A percentile compares a stretch with the other conserved stretches of the same genome.
phyloP scores from a whole-genome alignment of 2,888 invertebrate species.

The Mylabris sibirica region DNA sequence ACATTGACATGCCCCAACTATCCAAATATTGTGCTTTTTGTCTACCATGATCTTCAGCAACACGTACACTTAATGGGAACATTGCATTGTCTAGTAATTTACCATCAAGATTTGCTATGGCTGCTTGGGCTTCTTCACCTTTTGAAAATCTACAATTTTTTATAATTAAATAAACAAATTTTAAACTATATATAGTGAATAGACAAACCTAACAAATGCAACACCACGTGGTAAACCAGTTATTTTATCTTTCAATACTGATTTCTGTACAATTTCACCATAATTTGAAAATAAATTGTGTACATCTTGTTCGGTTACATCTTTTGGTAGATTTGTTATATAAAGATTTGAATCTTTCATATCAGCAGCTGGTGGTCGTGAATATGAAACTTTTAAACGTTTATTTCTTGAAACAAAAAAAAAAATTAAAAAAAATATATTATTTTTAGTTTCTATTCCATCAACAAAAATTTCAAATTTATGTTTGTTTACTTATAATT shows the following conservation, averaged over 20 bases:
- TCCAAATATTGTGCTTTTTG: constrained; percentile 73
- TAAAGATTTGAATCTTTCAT: constrained; percentile 95
- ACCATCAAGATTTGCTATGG: constrained; percentile 85
- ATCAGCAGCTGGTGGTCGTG: constrained; percentile 88
- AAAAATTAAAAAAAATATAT: neutral
- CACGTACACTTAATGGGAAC: constrained; percentile 79
- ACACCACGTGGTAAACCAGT: constrained; percentile 89
- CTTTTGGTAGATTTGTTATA: constrained; percentile 89
- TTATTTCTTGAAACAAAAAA: constrained; percentile 73
- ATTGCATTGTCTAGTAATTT: constrained; percentile 84
- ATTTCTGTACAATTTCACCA: constrained; percentile 91
- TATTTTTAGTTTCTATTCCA: neutral
- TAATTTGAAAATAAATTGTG: constrained; percentile 86
- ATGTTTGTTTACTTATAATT: constrained; percentile 50
- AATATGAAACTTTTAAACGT: constrained; percentile 91
- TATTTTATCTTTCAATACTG: constrained; percentile 87
- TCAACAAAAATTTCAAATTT: too few relatives aligned
- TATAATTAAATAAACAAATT: neutral
- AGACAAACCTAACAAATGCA: constrained; percentile 86
- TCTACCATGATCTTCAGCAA: constrained; percentile 85
- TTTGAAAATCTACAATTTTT: constrained; percentile 76
- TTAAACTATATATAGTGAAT: too few relatives aligned
- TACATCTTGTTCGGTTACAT: constrained; percentile 82
- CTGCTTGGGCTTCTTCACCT: constrained; percentile 88
- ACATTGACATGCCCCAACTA: constrained; percentile 51